Percentiles rank a stretch among this genome's conserved stretches.
Evolutionary conservation across 2,797 vertebrate species (phyloP).

Genomic region (Carcharodon carcharias): DNA sequence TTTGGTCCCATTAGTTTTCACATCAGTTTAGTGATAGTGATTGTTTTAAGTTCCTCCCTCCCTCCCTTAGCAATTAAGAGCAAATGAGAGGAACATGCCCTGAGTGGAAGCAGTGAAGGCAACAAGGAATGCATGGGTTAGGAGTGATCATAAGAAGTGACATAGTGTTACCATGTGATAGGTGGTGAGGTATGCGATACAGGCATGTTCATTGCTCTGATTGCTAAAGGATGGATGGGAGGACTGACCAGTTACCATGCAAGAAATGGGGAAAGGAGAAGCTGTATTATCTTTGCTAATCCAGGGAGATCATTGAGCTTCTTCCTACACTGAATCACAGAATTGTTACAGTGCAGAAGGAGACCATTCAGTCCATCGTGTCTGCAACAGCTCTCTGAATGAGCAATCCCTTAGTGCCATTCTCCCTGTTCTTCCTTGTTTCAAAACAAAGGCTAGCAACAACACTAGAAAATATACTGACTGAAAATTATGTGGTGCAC

Average conservation of each 20-base stretch:
- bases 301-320: not conserved
- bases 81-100: not conserved
- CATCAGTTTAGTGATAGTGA: no score
- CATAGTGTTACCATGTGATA: not conserved
- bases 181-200: not conserved
- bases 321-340: not conserved
- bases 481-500: not conserved
- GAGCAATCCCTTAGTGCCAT: no score
- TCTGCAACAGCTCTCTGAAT: no score
- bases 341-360: no score
- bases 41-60: no score
- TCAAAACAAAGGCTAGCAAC: not conserved
- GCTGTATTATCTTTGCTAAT: not conserved
- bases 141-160: not conserved
- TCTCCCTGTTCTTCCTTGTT: no score
- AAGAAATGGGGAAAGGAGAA: not conserved
- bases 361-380: no score
- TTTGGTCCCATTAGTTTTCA: no score
- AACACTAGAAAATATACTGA: not conserved
- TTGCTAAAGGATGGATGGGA: not conserved
- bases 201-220: not conserved
- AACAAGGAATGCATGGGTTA: not conserved
- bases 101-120: not conserved
- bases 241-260: not conserved
- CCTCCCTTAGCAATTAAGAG: not conserved